A percentile compares a stretch with the other conserved stretches of the same genome.
Conservation (phyloP, 2,888 invertebrate species). For the Archaeoteleia sp. region DNA sequence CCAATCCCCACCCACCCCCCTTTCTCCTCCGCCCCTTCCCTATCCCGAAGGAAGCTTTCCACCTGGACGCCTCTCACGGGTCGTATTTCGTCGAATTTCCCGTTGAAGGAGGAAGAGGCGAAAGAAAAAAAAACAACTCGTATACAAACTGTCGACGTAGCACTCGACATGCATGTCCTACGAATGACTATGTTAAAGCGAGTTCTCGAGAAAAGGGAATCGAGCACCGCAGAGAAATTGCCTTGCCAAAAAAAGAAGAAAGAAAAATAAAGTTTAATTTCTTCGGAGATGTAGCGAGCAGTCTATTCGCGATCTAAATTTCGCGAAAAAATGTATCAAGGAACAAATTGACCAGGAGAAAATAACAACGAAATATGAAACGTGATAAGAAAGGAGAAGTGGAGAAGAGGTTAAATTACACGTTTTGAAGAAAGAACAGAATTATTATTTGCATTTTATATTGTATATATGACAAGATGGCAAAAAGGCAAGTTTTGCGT, state of each 20-base stretch:
- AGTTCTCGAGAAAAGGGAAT: conserved; percentile 42
- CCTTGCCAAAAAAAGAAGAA: conserved; percentile 12
- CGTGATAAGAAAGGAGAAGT: too few relatives aligned
- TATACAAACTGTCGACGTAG: conserved; percentile 5
- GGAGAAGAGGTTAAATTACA: too few relatives aligned
- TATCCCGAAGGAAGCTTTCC: conserved; percentile 52
- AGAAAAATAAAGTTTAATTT: conserved; percentile 45
- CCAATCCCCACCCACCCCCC: conserved; percentile 58
- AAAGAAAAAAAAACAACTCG: conserved; percentile 21
- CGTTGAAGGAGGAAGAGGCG: conserved; percentile 8
- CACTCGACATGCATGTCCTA: conserved; percentile 50
- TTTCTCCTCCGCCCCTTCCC: too few relatives aligned
- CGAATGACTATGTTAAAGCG: conserved; percentile 55
- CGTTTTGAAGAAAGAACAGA: too few relatives aligned
- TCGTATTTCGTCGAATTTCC: conserved; percentile 46
- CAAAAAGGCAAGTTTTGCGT: too few relatives aligned
- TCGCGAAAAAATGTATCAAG: conserved; percentile 21
- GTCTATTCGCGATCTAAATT: neutral
- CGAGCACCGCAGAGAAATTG: conserved; percentile 13
- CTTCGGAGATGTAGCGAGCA: conserved; percentile 16
- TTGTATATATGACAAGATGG: too few relatives aligned
- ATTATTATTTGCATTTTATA: too few relatives aligned
- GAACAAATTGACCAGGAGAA: conserved; percentile 14
- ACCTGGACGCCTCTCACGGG: conserved; percentile 59
- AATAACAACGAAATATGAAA: neutral